These are phyloP conservation scores for Ips typographus DNA, from an alignment of 1,140 invertebrate species.

Conservation along the genomic window DNA sequence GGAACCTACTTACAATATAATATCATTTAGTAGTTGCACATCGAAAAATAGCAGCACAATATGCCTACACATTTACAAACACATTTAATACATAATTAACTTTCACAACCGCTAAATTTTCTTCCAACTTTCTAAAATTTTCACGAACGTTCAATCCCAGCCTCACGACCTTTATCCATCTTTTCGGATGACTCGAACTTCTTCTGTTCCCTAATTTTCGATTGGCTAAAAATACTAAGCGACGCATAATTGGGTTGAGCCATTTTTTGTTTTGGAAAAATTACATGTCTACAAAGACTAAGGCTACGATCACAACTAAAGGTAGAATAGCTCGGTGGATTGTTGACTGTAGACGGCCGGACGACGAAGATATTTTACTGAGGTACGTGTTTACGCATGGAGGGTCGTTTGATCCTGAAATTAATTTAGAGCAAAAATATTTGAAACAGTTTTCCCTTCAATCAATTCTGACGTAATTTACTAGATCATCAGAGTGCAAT, in stretches of 20 bases:
- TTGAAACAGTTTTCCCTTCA: too few species aligned
- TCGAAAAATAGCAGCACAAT: slow-evolving; percentile 34
- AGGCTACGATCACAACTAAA: background rate
- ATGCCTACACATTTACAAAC: slow-evolving; percentile 28
- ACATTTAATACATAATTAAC: slow-evolving; percentile 25
- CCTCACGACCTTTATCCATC: background rate
- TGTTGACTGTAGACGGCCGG: slow-evolving; percentile 6
- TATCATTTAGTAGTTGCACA: slow-evolving; percentile 23
- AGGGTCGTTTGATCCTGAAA: slow-evolving; percentile 43
- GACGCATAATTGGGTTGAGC: slow-evolving; percentile 6
- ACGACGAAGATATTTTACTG: slow-evolving; percentile 42
- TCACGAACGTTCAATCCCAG: background rate
- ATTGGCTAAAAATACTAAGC: too few species aligned
- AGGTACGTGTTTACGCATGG: slow-evolving; percentile 46
- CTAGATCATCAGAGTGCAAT: too few species aligned
- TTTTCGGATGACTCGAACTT: too few species aligned
- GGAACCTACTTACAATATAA: slow-evolving; percentile 6
- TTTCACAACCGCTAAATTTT: slow-evolving; percentile 17
- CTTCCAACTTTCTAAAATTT: background rate
- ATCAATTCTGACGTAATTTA: too few species aligned
- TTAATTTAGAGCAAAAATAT: slow-evolving; percentile 18
- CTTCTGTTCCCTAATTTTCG: too few species aligned
- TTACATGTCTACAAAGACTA: slow-evolving; percentile 6
- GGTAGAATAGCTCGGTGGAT: background rate
- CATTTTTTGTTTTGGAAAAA: slow-evolving; percentile 2